Conservation (phyloP, 2,797 vertebrate genomes). For the Hemitrygon akajei region DNA sequence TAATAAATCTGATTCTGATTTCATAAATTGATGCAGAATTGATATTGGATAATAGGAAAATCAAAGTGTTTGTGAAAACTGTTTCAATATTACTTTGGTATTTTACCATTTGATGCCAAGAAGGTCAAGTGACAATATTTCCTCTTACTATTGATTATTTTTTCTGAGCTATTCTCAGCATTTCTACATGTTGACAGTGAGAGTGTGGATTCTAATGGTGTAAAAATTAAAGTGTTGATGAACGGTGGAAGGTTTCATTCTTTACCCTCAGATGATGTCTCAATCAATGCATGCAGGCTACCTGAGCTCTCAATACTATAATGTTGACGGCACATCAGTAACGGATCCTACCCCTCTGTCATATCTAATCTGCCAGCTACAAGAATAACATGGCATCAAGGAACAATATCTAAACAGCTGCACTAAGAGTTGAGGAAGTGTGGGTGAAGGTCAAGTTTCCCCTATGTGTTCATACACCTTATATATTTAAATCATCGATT, state of each 20-base stretch:
- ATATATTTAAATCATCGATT: neutral
- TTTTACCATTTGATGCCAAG: neutral
- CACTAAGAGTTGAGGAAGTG: neutral
- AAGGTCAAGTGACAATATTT: slow-evolving; percentile 19
- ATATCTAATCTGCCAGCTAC: slow-evolving; percentile 23
- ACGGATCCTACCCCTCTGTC: neutral
- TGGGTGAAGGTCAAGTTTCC: neutral
- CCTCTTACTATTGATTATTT: slow-evolving; percentile 17
- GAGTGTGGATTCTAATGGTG: neutral
- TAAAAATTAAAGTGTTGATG: slow-evolving; percentile 14
- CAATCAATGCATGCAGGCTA: slow-evolving; percentile 20
- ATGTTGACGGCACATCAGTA: slow-evolving; percentile 28
- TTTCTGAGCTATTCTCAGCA: neutral
- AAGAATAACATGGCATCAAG: slow-evolving; percentile 1
- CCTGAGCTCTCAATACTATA: neutral
- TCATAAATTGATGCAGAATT: neutral
- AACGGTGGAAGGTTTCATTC: slow-evolving; percentile 25
- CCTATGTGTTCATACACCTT: neutral
- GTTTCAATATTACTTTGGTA: neutral
- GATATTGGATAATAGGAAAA: neutral
- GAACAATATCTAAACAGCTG: neutral
- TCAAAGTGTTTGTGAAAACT: neutral
- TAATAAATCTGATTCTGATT: neutral
- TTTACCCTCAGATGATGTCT: neutral
- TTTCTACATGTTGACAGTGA: slow-evolving; percentile 24